Conservation (phyloP, 2,888 invertebrate species). For the Aquatica leii region DNA sequence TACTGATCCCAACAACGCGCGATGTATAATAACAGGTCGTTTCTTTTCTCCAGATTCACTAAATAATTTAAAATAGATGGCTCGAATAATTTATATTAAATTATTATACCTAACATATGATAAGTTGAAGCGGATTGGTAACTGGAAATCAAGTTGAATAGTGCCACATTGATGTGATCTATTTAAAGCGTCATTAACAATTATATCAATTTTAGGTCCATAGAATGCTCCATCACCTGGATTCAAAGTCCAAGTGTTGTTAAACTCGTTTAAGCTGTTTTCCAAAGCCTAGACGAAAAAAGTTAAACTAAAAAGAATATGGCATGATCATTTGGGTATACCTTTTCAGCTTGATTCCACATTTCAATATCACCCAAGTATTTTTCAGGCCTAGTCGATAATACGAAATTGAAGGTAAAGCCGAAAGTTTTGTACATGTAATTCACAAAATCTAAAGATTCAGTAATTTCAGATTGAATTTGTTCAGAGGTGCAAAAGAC, state of each 20-base stretch:
- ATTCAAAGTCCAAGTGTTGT: constrained; percentile 88
- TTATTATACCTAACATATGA: constrained; percentile 71
- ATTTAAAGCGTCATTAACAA: constrained; percentile 90
- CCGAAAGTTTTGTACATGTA: constrained; percentile 91
- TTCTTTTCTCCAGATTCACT: constrained; percentile 91
- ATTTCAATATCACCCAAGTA: constrained; percentile 86
- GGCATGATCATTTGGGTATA: constrained; percentile 48
- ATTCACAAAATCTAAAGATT: constrained; percentile 87
- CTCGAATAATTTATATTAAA: neutral
- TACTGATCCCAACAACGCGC: constrained; percentile 96
- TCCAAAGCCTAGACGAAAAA: constrained; percentile 71
- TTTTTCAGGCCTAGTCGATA: constrained; percentile 96
- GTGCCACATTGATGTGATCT: constrained; percentile 96
- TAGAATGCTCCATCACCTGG: constrained; percentile 98
- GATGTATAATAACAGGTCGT: constrained; percentile 96
- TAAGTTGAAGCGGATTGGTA: constrained; percentile 91
- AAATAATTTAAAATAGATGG: constrained; percentile 33
- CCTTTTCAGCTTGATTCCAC: constrained; percentile 93
- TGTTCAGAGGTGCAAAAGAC: constrained; percentile 94
- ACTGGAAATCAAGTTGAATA: constrained; percentile 97
- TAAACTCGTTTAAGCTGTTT: constrained; percentile 86
- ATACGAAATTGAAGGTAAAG: constrained; percentile 89
- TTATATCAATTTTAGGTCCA: constrained; percentile 99
- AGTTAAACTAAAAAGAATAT: neutral
- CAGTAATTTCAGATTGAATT: constrained; percentile 84